Conservation (phyloP, 2,888 invertebrate species). For the Pachliopta kotzebuea region DNA sequence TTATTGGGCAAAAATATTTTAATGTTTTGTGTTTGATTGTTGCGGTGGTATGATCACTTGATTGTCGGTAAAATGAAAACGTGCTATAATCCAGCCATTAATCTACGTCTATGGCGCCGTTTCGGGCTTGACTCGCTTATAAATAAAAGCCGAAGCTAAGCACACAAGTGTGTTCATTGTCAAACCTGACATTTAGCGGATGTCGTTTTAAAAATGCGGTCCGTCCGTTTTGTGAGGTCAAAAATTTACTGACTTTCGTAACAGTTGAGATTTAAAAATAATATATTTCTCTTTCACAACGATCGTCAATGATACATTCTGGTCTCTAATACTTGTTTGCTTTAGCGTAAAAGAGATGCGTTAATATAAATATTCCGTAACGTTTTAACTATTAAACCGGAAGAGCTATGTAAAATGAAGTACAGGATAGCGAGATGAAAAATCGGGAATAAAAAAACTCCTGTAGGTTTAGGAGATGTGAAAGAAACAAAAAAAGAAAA, state of each 20-base stretch:
- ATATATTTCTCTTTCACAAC: neutral
- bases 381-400: too few relatives aligned
- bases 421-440: too few relatives aligned
- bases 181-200: constrained; percentile 28
- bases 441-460: too few relatives aligned
- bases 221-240: constrained; percentile 20
- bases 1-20: neutral
- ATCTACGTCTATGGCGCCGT: constrained; percentile 30
- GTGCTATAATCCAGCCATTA: constrained; percentile 28
- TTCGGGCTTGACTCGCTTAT: constrained; percentile 25
- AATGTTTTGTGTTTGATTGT: neutral
- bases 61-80: constrained; percentile 26
- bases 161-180: constrained; percentile 27
- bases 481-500: too few relatives aligned
- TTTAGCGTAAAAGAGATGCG: too few relatives aligned
- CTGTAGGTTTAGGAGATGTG: too few relatives aligned
- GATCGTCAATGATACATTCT: too few relatives aligned
- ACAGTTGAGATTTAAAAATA: neutral
- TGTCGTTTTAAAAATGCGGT: constrained; percentile 25
- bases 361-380: too few relatives aligned
- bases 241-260: neutral
- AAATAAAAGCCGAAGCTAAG: constrained; percentile 21
- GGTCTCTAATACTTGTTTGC: too few relatives aligned
- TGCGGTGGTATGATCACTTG: constrained; percentile 7
- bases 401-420: too few relatives aligned